phyloP scores from a whole-genome alignment of 2,113 vertebrate species.

The Lepus timidus region DNA sequence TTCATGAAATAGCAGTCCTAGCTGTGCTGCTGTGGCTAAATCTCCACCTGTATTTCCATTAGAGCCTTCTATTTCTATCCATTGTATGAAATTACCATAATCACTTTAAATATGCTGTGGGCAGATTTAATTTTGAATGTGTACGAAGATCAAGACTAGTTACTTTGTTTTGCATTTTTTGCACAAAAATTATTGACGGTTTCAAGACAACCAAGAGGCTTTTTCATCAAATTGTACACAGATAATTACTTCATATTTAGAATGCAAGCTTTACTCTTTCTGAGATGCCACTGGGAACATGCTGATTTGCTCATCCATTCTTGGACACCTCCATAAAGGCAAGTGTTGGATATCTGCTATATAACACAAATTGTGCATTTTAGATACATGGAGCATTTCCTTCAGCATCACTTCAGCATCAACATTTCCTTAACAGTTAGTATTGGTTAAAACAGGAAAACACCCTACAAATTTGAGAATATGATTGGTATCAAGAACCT shows the following conservation, averaged over 20 bases:
- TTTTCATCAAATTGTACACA: conserved; percentile 48
- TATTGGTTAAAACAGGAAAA: neutral
- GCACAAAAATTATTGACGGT: neutral
- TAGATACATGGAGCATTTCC: neutral
- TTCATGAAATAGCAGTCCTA: conserved; percentile 55
- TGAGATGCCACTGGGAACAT: neutral
- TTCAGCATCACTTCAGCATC: neutral
- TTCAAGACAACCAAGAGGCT: neutral
- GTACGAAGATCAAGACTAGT: conserved; percentile 30
- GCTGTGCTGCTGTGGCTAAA: conserved; percentile 55
- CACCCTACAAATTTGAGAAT: neutral
- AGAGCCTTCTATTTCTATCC: neutral
- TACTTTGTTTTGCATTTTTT: neutral
- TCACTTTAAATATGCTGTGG: conserved; percentile 1
- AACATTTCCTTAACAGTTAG: neutral
- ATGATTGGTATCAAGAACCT: neutral
- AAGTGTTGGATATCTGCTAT: neutral
- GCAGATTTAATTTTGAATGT: conserved; percentile 46
- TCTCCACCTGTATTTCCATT: conserved; percentile 49
- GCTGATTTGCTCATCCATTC: neutral
- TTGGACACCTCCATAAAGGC: neutral
- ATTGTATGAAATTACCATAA: conserved; percentile 39
- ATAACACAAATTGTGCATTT: neutral
- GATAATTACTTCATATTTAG: conserved; percentile 39
- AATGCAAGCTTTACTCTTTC: conserved; percentile 12